These are phyloP conservation scores for Pecten maximus DNA, from an alignment of 2,888 invertebrate genomes.

Conservation along the genomic window DNA sequence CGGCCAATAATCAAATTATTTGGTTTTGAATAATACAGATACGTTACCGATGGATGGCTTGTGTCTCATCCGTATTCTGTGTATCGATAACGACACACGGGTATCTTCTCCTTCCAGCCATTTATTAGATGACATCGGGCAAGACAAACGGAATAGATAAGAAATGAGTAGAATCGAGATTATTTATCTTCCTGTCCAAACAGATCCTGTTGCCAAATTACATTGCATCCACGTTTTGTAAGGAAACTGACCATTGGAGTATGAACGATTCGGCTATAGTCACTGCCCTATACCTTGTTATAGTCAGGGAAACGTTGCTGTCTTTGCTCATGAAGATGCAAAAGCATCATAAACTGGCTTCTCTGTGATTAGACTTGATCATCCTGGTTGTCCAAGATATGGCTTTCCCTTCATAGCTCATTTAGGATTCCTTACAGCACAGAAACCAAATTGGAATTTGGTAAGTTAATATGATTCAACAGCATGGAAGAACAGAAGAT, in stretches of 20 bases:
- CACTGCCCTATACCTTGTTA: neutral
- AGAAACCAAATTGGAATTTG: neutral
- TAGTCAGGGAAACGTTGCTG: neutral
- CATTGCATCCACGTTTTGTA: neutral
- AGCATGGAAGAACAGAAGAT: neutral
- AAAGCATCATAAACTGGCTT: neutral
- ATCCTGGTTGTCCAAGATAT: neutral
- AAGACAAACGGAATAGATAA: neutral
- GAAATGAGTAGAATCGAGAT: neutral
- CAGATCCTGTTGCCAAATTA: neutral
- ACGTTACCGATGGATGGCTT: neutral
- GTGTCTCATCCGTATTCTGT: neutral
- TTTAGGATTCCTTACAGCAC: neutral
- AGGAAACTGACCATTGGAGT: neutral
- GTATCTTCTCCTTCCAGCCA: neutral
- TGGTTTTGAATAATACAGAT: slow-evolving; percentile 7
- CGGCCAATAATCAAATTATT: slow-evolving; percentile 6
- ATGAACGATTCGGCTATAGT: neutral
- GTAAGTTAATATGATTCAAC: neutral
- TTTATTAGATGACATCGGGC: neutral
- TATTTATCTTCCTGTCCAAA: slow-evolving; percentile 7
- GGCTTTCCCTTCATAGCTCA: neutral
- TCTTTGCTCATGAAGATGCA: neutral
- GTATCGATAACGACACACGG: neutral
- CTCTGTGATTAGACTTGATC: neutral